Evolutionary conservation across 2,797 vertebrate genomes (phyloP).

Genomic region (Mus caroli): DNA sequence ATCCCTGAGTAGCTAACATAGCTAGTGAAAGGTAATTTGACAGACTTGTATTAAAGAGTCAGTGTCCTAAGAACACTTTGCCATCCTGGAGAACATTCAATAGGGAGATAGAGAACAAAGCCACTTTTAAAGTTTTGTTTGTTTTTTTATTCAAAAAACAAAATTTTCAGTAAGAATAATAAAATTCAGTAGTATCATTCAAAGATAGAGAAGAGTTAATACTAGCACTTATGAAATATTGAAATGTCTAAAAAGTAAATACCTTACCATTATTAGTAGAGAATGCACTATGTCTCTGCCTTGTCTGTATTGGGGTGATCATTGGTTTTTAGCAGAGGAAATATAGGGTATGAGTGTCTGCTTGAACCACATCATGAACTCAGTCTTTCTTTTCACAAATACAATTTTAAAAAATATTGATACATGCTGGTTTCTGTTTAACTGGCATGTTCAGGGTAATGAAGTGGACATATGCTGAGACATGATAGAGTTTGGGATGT

Average conservation of each 20-base stretch:
- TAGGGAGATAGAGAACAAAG: neutral
- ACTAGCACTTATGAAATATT: neutral
- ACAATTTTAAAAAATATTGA: neutral
- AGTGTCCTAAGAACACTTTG: neutral
- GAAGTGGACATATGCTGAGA: neutral
- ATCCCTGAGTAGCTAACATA: neutral
- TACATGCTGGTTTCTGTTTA: neutral
- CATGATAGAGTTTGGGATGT: neutral
- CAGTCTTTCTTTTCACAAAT: neutral
- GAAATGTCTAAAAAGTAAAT: neutral
- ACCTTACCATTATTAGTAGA: neutral
- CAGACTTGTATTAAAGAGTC: neutral
- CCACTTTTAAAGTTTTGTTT: neutral
- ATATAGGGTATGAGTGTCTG: neutral
- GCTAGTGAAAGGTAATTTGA: neutral
- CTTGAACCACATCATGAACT: neutral
- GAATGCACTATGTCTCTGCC: neutral
- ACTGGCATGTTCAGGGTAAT: neutral
- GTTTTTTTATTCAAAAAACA: slow-evolving; percentile 5
- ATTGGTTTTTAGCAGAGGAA: neutral
- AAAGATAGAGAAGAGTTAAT: neutral
- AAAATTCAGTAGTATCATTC: neutral
- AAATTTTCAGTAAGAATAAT: neutral
- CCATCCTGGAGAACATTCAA: neutral
- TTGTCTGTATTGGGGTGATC: neutral